Conservation (phyloP, 2,888 invertebrate species). For the Pheosia gnoma region DNA sequence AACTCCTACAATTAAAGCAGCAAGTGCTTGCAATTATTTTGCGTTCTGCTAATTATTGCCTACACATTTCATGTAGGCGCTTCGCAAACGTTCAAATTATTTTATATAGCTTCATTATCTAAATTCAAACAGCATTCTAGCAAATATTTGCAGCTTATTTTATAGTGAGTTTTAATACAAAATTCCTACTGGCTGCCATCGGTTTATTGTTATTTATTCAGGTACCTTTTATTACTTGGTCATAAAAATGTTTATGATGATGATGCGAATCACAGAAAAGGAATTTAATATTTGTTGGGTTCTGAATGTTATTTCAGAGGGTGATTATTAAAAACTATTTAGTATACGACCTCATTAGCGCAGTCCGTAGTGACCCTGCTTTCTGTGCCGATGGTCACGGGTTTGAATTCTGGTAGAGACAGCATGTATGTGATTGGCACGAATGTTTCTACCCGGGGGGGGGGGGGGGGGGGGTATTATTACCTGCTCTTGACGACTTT, state of each 20-base stretch:
- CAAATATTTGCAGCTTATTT: slow-evolving; percentile 15
- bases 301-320: slow-evolving; percentile 10
- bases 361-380: too few relatives aligned
- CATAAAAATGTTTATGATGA: slow-evolving; percentile 37
- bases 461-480: too few relatives aligned
- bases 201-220: slow-evolving; percentile 34
- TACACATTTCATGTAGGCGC: slow-evolving; percentile 40
- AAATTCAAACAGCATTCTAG: not conserved
- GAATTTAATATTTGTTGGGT: slow-evolving; percentile 11
- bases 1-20: slow-evolving; percentile 14
- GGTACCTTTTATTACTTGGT: slow-evolving; percentile 30
- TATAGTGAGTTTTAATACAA: slow-evolving; percentile 28
- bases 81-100: slow-evolving; percentile 9
- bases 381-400: too few relatives aligned
- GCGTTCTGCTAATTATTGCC: slow-evolving; percentile 33
- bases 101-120: not conserved
- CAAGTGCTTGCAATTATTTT: slow-evolving; percentile 22
- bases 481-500: too few relatives aligned
- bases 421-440: too few relatives aligned
- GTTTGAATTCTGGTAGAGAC: too few relatives aligned
- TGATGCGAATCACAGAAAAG: slow-evolving; percentile 27
- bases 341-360: too few relatives aligned
- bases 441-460: too few relatives aligned
- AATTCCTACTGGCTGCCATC: slow-evolving; percentile 19
- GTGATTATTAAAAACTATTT: not conserved